Evolutionary conservation across 2,113 vertebrate species (phyloP).

Genomic region (Pelobates fuscus): DNA sequence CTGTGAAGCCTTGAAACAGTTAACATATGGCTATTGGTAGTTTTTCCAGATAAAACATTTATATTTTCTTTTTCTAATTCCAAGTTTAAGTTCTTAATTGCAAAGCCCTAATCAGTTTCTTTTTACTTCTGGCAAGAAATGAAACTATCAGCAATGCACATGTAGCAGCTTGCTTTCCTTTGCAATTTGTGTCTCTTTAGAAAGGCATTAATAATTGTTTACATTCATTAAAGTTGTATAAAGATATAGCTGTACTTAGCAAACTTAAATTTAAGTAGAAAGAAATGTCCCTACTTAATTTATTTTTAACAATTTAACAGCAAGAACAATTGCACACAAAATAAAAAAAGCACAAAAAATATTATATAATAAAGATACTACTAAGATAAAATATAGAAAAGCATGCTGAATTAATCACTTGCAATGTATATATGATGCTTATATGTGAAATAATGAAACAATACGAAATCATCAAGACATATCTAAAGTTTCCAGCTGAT

Average conservation of each 20-base stretch:
- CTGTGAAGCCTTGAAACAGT: no score
- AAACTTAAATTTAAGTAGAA: not conserved
- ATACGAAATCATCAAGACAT: not conserved
- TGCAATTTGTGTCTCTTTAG: not conserved
- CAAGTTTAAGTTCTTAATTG: not conserved
- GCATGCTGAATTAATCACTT: not conserved
- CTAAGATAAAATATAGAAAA: not conserved
- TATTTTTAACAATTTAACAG: not conserved
- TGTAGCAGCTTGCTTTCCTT: not conserved
- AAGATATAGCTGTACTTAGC: slow-evolving; percentile 5
- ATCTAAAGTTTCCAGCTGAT: slow-evolving; percentile 11
- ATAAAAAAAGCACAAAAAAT: not conserved
- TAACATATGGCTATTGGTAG: no score
- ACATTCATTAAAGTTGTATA: slow-evolving; percentile 6
- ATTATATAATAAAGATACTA: not conserved
- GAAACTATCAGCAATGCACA: not conserved
- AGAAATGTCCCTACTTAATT: not conserved
- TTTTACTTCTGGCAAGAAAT: not conserved
- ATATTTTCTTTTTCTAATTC: not conserved
- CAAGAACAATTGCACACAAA: not conserved
- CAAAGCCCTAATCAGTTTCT: not conserved
- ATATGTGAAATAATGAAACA: not conserved
- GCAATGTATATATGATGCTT: not conserved
- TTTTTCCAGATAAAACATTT: no score
- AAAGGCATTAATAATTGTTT: not conserved